A percentile compares a stretch with the other conserved stretches of the same genome.
Evolutionary conservation across 2,797 vertebrate genomes (phyloP).

Genomic region (Acipenser ruthenus): DNA sequence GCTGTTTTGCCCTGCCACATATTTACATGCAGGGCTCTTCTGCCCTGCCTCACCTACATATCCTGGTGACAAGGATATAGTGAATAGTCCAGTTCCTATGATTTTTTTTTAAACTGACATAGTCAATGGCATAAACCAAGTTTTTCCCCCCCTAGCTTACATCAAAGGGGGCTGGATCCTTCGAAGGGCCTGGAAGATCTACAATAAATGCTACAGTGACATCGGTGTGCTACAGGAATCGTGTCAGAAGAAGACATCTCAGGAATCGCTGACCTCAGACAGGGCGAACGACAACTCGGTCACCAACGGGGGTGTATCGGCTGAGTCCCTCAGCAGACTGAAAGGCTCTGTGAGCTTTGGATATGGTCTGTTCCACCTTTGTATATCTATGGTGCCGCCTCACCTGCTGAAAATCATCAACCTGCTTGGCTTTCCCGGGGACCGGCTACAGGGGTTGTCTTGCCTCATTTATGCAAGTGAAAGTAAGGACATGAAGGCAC

Average conservation of each 20-base stretch:
- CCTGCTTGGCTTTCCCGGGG: slow-evolving; percentile 96
- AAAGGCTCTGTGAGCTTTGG: slow-evolving; percentile 98
- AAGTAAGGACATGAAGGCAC: slow-evolving; percentile 99
- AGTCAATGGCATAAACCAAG: too few relatives aligned
- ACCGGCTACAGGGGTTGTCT: slow-evolving; percentile 91
- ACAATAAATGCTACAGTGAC: slow-evolving; percentile 93
- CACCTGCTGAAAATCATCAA: slow-evolving; percentile 99
- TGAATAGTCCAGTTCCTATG: too few relatives aligned
- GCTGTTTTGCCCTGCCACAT: too few relatives aligned
- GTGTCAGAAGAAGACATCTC: slow-evolving; percentile 65
- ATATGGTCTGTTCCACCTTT: slow-evolving; percentile 98
- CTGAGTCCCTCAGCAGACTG: slow-evolving; percentile 84
- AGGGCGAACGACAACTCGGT: slow-evolving; percentile 71
- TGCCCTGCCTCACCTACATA: too few relatives aligned
- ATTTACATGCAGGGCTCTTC: too few relatives aligned
- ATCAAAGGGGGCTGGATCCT: slow-evolving; percentile 99
- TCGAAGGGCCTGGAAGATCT: slow-evolving; percentile 98
- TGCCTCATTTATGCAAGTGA: slow-evolving; percentile 93
- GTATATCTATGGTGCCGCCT: slow-evolving; percentile 98
- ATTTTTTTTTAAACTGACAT: too few relatives aligned
- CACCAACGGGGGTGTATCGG: slow-evolving; percentile 62
- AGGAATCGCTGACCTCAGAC: slow-evolving; percentile 57
- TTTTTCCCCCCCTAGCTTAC: slow-evolving; percentile 61
- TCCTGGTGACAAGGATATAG: too few relatives aligned
- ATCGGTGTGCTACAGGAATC: slow-evolving; percentile 89